A percentile compares a stretch with the other conserved stretches of the same genome.
Conservation (phyloP, 2,888 invertebrate genomes). For the Drosophila testacea region DNA sequence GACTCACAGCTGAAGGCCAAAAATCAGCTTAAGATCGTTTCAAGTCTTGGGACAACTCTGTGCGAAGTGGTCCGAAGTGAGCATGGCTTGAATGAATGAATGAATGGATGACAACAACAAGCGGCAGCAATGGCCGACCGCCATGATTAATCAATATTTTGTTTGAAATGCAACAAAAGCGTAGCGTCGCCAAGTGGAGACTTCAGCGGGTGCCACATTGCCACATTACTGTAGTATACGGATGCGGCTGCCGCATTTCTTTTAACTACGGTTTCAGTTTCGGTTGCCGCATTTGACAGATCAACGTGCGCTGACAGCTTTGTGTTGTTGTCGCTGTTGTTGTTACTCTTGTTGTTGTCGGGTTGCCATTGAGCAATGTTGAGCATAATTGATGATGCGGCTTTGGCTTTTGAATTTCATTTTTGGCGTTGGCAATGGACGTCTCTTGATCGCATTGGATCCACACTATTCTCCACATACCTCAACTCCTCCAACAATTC, state of each 20-base stretch:
- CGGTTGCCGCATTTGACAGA: conserved; percentile 78
- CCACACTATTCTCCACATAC: conserved; percentile 53
- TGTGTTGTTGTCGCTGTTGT: conserved; percentile 41
- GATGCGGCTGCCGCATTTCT: conserved; percentile 69
- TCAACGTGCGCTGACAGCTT: conserved; percentile 81
- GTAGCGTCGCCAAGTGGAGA: conserved; percentile 60
- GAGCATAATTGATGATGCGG: conserved; percentile 81
- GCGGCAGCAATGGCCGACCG: conserved; percentile 57
- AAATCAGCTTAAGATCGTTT: conserved; percentile 75
- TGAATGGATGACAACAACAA: conserved; percentile 30
- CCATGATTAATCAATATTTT: conserved; percentile 80
- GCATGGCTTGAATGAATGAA: conserved; percentile 25
- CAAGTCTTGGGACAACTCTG: conserved; percentile 49
- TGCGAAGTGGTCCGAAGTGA: conserved; percentile 35
- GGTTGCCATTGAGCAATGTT: conserved; percentile 68
- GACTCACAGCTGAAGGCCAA: conserved; percentile 58
- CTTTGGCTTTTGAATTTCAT: conserved; percentile 67
- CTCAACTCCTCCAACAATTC: conserved; percentile 10
- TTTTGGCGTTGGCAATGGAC: conserved; percentile 55
- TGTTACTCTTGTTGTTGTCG: conserved; percentile 24
- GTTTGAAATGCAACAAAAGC: conserved; percentile 79
- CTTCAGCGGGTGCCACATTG: conserved; percentile 36
- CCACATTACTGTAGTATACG: conserved; percentile 25
- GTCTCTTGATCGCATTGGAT: conserved; percentile 73
- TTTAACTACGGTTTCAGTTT: conserved; percentile 46